Base-by-base conservation (phyloP, 92 coral and sea anemone genomes). In the Anthopleura xanthogrammica region DNA sequence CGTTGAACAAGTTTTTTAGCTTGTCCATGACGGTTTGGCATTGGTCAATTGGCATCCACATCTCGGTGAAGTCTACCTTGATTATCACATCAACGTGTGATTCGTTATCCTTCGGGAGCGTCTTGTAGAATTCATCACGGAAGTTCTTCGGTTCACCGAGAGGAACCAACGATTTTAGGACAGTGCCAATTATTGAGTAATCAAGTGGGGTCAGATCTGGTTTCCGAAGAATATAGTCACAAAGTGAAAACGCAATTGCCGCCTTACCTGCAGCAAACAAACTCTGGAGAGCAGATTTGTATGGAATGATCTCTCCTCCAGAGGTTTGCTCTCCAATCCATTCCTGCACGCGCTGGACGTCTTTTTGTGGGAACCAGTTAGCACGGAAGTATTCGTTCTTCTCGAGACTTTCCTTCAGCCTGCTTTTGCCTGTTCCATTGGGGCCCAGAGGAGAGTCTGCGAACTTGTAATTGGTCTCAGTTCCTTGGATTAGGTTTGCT, bases 351-450 rank as follows among this genome's bases (percentile, higher is more conserved):
- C 89, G 89, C 52, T 48, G 52, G 20, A 85, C 91, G 4, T 85
- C 60, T 86, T 85, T 92, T 57, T 92, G 95, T 1, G 95, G 95
- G 58, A 92, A 90, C 95, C 95, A 92, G 75, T 90, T 85, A 10
- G 87, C 85, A 41, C 89, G 93, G 54, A 83, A 80, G 85, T 92
- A 92, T 46, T 92, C 93, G 56, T 87, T 62, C 12, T 79, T 72
- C 42, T 85, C 85, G 57, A 90, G 86, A 56, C 89, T 84, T 50
- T 77, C 79, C 60, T 81, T 77, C 75, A 92, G 83, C 56, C 81
- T 92, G 85, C 87, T 87, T 13, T 82, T n/a, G 54, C 90, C 91
- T 57, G 73, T 54, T 12, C 70, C 76, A 83, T 88, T 56, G 36
- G 88, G 86, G 50, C 92, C 88, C 77, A 92, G 84, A 71, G 79